Conservation (phyloP, 2,888 invertebrate genomes). For the Iphiclides podalirius region DNA sequence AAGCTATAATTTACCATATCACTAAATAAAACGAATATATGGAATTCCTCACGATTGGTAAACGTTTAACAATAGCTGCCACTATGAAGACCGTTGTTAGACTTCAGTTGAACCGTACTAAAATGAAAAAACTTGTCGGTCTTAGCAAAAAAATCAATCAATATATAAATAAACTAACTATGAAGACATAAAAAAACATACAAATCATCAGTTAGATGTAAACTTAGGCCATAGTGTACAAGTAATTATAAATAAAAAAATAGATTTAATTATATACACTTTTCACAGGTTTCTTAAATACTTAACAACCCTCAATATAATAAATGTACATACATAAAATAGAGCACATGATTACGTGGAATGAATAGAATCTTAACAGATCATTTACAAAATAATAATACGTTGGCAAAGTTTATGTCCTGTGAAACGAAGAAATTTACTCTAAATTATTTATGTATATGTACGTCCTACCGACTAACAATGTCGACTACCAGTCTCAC, state of each 20-base stretch:
- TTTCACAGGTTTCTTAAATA: slow-evolving; percentile 55
- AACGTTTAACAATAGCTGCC: slow-evolving; percentile 58
- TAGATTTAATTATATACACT: slow-evolving; percentile 62
- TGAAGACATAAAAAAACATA: slow-evolving; percentile 19
- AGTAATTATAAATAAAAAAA: slow-evolving; percentile 46
- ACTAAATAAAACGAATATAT: slow-evolving; percentile 32
- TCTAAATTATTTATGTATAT: slow-evolving; percentile 68
- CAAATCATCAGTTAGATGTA: too few species aligned
- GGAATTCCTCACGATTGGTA: slow-evolving; percentile 26
- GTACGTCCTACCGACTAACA: slow-evolving; percentile 74
- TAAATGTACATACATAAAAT: slow-evolving; percentile 63
- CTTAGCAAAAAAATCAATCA: slow-evolving; percentile 1
- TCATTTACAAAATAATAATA: slow-evolving; percentile 49
- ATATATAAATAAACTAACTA: slow-evolving; percentile 22
- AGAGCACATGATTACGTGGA: slow-evolving; percentile 50
- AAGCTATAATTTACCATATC: slow-evolving; percentile 39
- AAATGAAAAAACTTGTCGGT: slow-evolving; percentile 18
- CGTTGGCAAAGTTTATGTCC: slow-evolving; percentile 39
- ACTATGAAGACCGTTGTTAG: slow-evolving; percentile 54
- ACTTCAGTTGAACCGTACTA: slow-evolving; percentile 37
- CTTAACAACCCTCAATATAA: slow-evolving; percentile 64
- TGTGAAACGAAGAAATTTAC: slow-evolving; percentile 66
- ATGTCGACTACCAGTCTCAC: slow-evolving; percentile 80
- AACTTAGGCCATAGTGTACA: slow-evolving; percentile 32
- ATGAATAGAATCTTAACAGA: slow-evolving; percentile 65